A percentile compares a stretch with the other conserved stretches of the same genome.
These are phyloP conservation scores for Chouioia cunea DNA, from an alignment of 2,888 invertebrate genomes.

Conservation along the genomic window DNA sequence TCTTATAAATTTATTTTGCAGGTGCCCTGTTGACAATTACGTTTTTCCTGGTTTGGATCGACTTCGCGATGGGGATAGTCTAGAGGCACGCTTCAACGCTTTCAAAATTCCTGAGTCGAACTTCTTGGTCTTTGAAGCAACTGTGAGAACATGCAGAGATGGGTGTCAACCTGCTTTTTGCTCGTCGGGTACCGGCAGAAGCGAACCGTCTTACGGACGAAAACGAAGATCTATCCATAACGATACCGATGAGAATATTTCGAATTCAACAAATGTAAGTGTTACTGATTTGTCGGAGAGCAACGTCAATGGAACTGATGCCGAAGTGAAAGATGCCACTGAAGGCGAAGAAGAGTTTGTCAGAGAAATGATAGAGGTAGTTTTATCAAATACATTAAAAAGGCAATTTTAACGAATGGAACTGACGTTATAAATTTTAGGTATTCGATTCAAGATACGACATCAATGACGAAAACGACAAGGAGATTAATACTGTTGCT, in stretches of 20 bases:
- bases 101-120: conserved; percentile 96
- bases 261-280: conserved; percentile 51
- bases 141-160: conserved; percentile 88
- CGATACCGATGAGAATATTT: conserved; percentile 57
- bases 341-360: conserved; percentile 80
- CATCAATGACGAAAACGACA: conserved; percentile 63
- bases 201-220: conserved; percentile 86
- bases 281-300: conserved; percentile 15
- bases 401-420: not conserved
- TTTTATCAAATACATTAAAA: not conserved
- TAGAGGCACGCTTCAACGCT: conserved; percentile 93
- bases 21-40: conserved; percentile 91
- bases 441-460: conserved; percentile 81
- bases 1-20: conserved; percentile 64
- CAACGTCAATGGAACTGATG: conserved; percentile 50
- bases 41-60: conserved; percentile 93
- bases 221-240: conserved; percentile 70
- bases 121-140: conserved; percentile 93
- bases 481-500: conserved; percentile 68
- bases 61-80: conserved; percentile 85
- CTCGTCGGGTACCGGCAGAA: conserved; percentile 80
- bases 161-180: conserved; percentile 93
- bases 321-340: conserved; percentile 52
- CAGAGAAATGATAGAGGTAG: conserved; percentile 89
- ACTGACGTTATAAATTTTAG: conserved; percentile 66